phyloP scores from a whole-genome alignment of 2,888 invertebrate species.

The Dusona sp. region DNA sequence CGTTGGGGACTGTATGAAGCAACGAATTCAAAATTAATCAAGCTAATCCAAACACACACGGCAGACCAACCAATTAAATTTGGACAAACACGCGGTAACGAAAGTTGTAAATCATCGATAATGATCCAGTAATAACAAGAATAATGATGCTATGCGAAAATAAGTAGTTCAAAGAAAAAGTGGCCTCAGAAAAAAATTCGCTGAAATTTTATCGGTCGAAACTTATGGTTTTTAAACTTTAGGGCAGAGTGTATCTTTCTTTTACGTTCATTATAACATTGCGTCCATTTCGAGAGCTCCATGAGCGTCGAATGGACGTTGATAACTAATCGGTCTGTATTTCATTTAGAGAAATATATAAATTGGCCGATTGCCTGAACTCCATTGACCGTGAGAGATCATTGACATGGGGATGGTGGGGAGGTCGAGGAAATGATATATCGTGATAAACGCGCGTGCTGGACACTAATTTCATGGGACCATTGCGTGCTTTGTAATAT shows the following conservation, averaged over 20 bases:
- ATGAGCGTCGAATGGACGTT: background rate
- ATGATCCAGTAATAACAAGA: background rate
- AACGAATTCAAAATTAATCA: background rate
- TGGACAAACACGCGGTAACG: background rate
- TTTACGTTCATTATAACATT: background rate
- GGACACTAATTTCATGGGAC: constrained; percentile 2
- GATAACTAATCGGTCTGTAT: background rate
- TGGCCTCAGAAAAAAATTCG: background rate
- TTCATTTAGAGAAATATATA: background rate
- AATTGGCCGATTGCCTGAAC: background rate
- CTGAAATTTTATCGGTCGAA: background rate
- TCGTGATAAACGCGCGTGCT: background rate
- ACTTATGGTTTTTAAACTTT: background rate
- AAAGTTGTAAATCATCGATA: background rate
- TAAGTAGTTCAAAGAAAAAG: background rate
- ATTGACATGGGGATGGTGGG: background rate
- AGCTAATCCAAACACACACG: background rate
- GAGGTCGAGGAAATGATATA: background rate
- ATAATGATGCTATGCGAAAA: background rate
- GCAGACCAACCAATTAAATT: background rate
- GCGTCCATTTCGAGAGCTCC: background rate
- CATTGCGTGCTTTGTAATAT: background rate
- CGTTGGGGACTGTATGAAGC: background rate
- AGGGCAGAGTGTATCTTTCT: background rate
- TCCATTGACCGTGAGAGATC: background rate